These are phyloP conservation scores for Leucopsar rothschildi DNA, from an alignment of 2,113 vertebrate genomes.

Conservation along the genomic window DNA sequence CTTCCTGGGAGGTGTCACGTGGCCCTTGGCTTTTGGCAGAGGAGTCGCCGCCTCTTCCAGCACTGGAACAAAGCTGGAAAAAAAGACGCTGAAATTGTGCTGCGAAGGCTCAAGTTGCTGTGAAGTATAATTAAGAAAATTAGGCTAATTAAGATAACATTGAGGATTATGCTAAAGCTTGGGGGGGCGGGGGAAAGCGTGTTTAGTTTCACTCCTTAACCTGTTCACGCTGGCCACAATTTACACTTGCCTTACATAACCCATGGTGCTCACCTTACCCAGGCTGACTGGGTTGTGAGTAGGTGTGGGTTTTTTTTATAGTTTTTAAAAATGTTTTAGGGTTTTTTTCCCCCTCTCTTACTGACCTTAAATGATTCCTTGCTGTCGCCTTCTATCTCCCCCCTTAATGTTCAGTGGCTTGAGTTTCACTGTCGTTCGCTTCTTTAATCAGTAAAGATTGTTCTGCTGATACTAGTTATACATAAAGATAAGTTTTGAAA, in stretches of 20 bases:
- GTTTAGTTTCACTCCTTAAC: constrained; percentile 7
- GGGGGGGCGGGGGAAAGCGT: neutral
- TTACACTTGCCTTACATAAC: neutral
- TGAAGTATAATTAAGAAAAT: constrained; percentile 45
- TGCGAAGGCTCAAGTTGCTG: neutral
- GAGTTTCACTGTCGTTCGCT: neutral
- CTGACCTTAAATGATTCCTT: constrained; percentile 7
- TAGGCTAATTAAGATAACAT: constrained; percentile 43
- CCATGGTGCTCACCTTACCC: neutral
- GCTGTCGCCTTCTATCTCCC: neutral
- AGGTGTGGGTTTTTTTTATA: neutral
- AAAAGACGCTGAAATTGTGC: neutral
- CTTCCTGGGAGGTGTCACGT: neutral
- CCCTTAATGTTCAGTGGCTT: neutral
- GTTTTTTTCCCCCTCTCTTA: neutral
- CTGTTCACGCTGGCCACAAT: neutral
- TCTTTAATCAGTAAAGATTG: constrained; percentile 49
- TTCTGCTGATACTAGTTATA: constrained; percentile 34
- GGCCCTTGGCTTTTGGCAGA: neutral
- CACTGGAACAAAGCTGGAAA: neutral
- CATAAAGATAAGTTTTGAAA: constrained; percentile 34
- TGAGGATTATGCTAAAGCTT: constrained; percentile 32
- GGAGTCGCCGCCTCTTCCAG: accelerated
- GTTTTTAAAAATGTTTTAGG: neutral
- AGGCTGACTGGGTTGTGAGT: neutral